Evolutionary conservation across 2,888 invertebrate genomes (phyloP).

Genomic region (Abrostola tripartita): DNA sequence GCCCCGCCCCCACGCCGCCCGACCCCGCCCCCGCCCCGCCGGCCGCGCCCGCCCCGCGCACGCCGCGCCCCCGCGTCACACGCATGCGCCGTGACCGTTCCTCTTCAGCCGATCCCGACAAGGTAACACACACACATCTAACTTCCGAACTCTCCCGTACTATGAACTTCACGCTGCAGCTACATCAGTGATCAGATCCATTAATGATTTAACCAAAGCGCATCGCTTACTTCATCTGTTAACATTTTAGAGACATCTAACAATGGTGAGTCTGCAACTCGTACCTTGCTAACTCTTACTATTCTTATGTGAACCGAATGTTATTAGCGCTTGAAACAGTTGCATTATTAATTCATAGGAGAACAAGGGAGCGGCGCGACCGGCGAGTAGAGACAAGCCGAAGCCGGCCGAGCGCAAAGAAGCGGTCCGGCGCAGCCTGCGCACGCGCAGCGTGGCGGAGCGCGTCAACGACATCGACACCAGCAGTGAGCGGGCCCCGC

Average conservation of each 20-base stretch:
- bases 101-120: constrained; percentile 24
- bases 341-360: neutral
- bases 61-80: neutral
- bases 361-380: neutral
- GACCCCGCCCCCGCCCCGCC: constrained; percentile 56
- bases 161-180: neutral
- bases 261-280: constrained; percentile 15
- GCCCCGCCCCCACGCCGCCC: constrained; percentile 38
- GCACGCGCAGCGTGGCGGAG: neutral
- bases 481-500: neutral
- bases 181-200: neutral
- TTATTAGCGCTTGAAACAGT: too few relatives aligned
- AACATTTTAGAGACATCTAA: constrained; percentile 4
- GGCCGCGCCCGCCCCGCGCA: constrained; percentile 39
- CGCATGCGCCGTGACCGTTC: neutral
- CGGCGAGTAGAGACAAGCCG: neutral
- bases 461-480: neutral
- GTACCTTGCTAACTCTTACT: too few relatives aligned
- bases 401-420: neutral
- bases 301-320: too few relatives aligned
- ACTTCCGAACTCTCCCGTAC: neutral
- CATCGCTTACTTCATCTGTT: too few relatives aligned
- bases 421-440: neutral
- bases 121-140: neutral
- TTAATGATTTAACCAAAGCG: neutral